Evolutionary conservation across 2,797 vertebrate species (phyloP).

Genomic region (Sarcophilus harrisii): DNA sequence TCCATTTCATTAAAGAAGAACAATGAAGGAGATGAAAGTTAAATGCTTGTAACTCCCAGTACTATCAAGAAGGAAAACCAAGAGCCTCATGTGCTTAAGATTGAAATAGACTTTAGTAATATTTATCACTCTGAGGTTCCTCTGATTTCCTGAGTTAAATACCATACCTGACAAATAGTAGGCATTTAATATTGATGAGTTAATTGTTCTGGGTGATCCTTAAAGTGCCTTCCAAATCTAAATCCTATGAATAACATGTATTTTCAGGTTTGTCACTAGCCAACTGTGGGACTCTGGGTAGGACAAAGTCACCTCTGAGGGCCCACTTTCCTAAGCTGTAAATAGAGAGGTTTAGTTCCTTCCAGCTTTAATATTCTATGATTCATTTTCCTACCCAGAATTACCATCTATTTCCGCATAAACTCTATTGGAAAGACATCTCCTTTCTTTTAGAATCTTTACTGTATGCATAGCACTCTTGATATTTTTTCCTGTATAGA

Average conservation of each 20-base stretch:
- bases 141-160: background rate
- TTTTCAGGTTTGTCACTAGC: background rate
- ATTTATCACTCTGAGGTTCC: background rate
- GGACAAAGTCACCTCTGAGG: background rate
- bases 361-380: background rate
- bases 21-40: background rate
- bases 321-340: constrained; percentile 25
- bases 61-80: background rate
- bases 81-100: background rate
- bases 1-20: background rate
- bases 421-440: constrained; percentile 5
- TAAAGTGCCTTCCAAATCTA: background rate
- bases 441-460: constrained; percentile 5
- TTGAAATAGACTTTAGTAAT: background rate
- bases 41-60: background rate
- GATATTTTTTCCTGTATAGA: constrained; percentile 9
- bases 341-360: background rate
- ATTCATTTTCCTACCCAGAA: background rate
- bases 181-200: background rate
- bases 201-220: background rate
- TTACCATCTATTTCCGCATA: constrained; percentile 7
- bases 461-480: background rate
- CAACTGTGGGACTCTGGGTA: background rate
- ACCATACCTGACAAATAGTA: background rate
- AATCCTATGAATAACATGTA: background rate